phyloP scores from a whole-genome alignment of 2,113 vertebrate genomes.

The Lota lota region DNA sequence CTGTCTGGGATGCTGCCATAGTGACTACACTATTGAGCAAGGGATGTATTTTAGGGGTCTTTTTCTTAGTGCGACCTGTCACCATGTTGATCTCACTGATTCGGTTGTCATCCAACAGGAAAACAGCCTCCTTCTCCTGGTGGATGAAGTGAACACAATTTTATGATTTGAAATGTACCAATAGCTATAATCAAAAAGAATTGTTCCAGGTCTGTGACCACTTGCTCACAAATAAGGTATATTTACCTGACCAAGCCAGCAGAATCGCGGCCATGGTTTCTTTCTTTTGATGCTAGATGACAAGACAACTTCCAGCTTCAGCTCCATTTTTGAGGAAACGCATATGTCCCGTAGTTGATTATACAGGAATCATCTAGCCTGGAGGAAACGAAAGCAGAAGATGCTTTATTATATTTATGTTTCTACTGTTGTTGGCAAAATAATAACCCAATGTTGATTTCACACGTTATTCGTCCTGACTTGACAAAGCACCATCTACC shows the following conservation, averaged over 20 bases:
- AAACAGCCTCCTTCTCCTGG: conserved; percentile 90
- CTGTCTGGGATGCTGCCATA: conserved; percentile 82
- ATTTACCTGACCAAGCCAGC: conserved; percentile 77
- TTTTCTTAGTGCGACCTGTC: conserved; percentile 88
- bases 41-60: conserved; percentile 80
- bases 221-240: neutral
- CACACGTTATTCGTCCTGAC: no score
- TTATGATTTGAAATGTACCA: no score
- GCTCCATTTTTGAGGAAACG: conserved; percentile 60
- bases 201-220: no score
- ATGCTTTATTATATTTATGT: no score
- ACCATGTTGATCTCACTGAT: conserved; percentile 87
- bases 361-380: no score
- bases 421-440: no score
- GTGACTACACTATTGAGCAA: conserved; percentile 79
- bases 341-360: no score
- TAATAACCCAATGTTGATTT: no score
- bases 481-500: no score
- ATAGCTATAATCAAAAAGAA: no score
- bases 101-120: conserved; percentile 83
- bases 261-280: conserved; percentile 80
- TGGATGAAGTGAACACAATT: conserved; percentile 5
- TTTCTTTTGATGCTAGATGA: conserved; percentile 77
- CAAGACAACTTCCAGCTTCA: conserved; percentile 74
- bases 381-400: no score